These are phyloP conservation scores for Odocoileus hemionus DNA, from an alignment of 2,113 vertebrate genomes.

Conservation along the genomic window DNA sequence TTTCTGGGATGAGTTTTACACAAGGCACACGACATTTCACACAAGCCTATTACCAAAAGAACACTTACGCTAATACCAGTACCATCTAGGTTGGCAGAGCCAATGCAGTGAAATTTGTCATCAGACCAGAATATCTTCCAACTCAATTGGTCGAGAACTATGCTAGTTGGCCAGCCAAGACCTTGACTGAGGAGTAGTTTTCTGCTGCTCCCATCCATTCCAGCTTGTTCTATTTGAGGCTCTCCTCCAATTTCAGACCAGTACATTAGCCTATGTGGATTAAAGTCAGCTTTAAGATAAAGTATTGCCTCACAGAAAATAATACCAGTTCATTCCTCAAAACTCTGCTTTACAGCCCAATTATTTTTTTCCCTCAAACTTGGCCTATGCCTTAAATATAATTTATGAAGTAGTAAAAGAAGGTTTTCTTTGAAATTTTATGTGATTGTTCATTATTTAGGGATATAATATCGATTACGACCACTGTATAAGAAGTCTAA, in stretches of 20 bases:
- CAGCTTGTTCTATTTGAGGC: slow-evolving; percentile 85
- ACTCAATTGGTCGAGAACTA: slow-evolving; percentile 86
- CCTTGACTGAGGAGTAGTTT: slow-evolving; percentile 80
- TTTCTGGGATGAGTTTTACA: not conserved
- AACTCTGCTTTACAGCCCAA: not conserved
- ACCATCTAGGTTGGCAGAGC: slow-evolving; percentile 87
- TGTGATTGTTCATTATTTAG: not conserved
- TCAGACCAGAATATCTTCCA: slow-evolving; percentile 92
- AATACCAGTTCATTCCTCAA: not conserved
- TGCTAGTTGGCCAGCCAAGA: slow-evolving; percentile 88
- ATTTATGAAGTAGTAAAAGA: not conserved
- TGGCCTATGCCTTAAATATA: not conserved
- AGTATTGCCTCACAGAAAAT: not conserved
- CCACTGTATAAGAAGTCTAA: not conserved
- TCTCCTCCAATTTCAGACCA: slow-evolving; percentile 90
- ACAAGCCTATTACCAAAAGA: not conserved
- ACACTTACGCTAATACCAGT: slow-evolving; percentile 81
- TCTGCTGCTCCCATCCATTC: slow-evolving; percentile 89
- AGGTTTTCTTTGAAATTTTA: not conserved
- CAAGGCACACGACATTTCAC: not conserved
- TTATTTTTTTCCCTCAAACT: not conserved
- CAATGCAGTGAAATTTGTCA: slow-evolving; percentile 87
- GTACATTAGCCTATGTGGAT: slow-evolving; percentile 86
- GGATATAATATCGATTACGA: not conserved
- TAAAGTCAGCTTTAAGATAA: not conserved